Conservation (phyloP, 2,888 invertebrate genomes). For the Vannuccia rotundouncinata region DNA sequence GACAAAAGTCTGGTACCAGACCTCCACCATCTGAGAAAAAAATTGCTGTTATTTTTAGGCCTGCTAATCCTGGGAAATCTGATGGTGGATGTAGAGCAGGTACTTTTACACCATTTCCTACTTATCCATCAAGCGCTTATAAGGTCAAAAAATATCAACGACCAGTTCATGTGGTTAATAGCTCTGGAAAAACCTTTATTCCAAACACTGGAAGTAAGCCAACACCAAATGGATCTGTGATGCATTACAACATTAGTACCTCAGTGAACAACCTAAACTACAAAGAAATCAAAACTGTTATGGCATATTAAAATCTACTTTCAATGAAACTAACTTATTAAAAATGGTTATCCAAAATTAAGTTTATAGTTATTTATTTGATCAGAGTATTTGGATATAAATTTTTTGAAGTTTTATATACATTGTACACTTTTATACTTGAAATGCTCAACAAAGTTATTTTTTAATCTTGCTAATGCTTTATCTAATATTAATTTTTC, state of each 20-base stretch:
- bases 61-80: constrained; percentile 53
- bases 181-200: constrained; percentile 52
- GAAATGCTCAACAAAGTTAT: too few species aligned
- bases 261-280: constrained; percentile 51
- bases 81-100: constrained; percentile 54
- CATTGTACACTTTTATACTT: too few species aligned
- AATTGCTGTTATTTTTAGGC: constrained; percentile 53
- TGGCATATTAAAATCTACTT: constrained; percentile 19
- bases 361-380: too few species aligned
- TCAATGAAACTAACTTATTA: background rate
- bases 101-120: constrained; percentile 55
- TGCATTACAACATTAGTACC: constrained; percentile 53
- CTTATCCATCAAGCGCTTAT: constrained; percentile 48
- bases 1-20: background rate
- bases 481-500: background rate
- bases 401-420: too few species aligned
- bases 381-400: background rate
- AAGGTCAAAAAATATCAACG: constrained; percentile 45
- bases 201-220: constrained; percentile 54
- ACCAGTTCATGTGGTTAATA: constrained; percentile 49
- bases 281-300: constrained; percentile 27
- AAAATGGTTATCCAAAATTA: background rate
- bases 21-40: constrained; percentile 32
- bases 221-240: constrained; percentile 50
- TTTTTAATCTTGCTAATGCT: background rate